Evolutionary conservation across 2,113 vertebrate genomes (phyloP).

Genomic region (Tachysurus vachellii): DNA sequence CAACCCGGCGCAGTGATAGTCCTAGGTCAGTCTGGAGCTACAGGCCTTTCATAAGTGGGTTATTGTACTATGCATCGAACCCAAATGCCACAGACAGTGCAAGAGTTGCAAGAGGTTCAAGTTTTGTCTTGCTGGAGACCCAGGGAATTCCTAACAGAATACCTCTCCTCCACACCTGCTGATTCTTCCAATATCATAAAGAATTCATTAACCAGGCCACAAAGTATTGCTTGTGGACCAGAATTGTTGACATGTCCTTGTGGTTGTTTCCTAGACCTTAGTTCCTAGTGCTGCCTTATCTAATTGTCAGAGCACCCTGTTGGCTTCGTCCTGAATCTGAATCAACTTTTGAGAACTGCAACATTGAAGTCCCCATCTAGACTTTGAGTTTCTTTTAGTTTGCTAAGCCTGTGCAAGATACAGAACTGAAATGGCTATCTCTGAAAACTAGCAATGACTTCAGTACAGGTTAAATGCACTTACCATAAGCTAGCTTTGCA

Average conservation of each 20-base stretch:
- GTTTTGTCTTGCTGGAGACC: conserved; percentile 7
- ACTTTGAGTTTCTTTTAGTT: neutral
- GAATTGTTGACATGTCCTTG: neutral
- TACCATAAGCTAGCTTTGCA: neutral
- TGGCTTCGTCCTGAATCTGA: neutral
- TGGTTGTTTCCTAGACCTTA: too few species aligned
- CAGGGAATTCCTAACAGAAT: neutral
- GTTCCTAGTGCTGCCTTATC: neutral
- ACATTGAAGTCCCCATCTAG: neutral
- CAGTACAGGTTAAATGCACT: neutral
- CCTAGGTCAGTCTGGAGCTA: neutral
- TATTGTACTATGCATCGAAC: neutral
- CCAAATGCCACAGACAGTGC: neutral
- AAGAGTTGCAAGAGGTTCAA: neutral
- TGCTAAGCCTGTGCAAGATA: neutral
- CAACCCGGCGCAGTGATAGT: neutral
- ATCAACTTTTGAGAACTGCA: neutral
- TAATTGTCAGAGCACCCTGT: neutral
- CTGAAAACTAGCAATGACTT: neutral
- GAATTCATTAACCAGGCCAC: neutral
- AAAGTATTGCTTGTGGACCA: neutral
- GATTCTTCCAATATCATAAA: neutral
- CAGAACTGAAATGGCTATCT: neutral
- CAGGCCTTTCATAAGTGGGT: neutral
- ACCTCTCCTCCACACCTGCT: neutral